These are phyloP conservation scores for Aphodius sticticus DNA, from an alignment of 2,888 invertebrate genomes.

Conservation along the genomic window DNA sequence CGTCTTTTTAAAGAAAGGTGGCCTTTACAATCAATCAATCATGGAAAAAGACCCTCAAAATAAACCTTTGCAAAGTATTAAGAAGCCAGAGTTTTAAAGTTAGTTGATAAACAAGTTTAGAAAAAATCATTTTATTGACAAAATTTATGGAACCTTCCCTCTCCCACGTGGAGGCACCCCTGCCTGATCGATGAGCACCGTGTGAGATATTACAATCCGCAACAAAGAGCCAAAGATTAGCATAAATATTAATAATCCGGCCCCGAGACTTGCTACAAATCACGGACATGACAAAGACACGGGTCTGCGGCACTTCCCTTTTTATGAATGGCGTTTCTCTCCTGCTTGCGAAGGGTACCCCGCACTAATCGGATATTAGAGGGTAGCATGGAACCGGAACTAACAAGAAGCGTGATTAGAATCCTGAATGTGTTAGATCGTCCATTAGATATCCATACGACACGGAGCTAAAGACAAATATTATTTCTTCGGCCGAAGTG, in stretches of 20 bases:
- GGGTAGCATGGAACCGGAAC: background rate
- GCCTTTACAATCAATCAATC: too few species aligned
- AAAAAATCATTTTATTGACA: too few species aligned
- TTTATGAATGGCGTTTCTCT: background rate
- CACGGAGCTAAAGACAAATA: background rate
- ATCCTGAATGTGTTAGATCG: background rate
- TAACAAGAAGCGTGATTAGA: conserved; percentile 4
- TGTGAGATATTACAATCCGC: background rate
- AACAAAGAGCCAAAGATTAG: background rate
- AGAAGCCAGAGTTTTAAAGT: too few species aligned
- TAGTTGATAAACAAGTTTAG: too few species aligned
- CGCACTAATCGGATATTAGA: background rate
- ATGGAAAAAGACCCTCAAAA: too few species aligned
- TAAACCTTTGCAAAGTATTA: too few species aligned
- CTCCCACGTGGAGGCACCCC: too few species aligned
- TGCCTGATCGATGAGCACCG: background rate
- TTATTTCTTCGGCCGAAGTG: background rate
- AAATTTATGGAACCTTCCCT: too few species aligned
- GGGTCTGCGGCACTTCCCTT: background rate
- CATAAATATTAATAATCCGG: background rate
- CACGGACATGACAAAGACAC: conserved; percentile 4
- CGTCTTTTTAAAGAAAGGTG: too few species aligned
- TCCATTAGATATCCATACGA: background rate
- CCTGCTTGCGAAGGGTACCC: background rate
- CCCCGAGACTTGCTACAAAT: background rate